Conservation (phyloP, 2,888 invertebrate species). For the Eristalis tenax region DNA sequence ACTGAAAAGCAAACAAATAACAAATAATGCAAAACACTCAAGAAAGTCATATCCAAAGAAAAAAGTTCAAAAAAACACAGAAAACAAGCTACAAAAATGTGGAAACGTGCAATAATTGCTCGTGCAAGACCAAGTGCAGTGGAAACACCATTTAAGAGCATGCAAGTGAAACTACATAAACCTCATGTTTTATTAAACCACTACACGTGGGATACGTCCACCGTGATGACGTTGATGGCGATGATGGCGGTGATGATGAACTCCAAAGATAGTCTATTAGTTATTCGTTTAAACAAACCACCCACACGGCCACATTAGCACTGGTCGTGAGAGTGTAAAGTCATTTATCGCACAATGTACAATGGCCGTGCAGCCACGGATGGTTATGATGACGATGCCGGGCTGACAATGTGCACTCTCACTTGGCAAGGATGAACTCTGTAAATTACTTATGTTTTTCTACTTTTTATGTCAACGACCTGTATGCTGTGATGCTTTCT, state of each 20-base stretch:
- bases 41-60: not conserved
- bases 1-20: not conserved
- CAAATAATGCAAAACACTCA: not conserved
- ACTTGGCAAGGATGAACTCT: constrained; percentile 42
- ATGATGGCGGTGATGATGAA: constrained; percentile 19
- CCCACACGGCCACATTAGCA: not conserved
- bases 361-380: constrained; percentile 6
- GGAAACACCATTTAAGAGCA: constrained; percentile 58
- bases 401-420: constrained; percentile 31
- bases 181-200: constrained; percentile 50
- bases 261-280: constrained; percentile 56
- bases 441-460: not conserved
- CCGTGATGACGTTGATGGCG: constrained; percentile 6
- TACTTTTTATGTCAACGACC: constrained; percentile 60
- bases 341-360: constrained; percentile 54
- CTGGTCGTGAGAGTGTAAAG: constrained; percentile 24
- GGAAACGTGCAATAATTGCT: constrained; percentile 50
- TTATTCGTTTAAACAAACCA: constrained; percentile 61
- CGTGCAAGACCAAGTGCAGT: constrained; percentile 59
- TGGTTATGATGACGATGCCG: constrained; percentile 9
- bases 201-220: constrained; percentile 13
- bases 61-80: not conserved
- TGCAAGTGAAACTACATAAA: constrained; percentile 42
- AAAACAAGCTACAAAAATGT: constrained; percentile 17
- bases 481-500: constrained; percentile 14